Conservation (phyloP, 1,140 invertebrate species). For the Eriocheir sinensis region DNA sequence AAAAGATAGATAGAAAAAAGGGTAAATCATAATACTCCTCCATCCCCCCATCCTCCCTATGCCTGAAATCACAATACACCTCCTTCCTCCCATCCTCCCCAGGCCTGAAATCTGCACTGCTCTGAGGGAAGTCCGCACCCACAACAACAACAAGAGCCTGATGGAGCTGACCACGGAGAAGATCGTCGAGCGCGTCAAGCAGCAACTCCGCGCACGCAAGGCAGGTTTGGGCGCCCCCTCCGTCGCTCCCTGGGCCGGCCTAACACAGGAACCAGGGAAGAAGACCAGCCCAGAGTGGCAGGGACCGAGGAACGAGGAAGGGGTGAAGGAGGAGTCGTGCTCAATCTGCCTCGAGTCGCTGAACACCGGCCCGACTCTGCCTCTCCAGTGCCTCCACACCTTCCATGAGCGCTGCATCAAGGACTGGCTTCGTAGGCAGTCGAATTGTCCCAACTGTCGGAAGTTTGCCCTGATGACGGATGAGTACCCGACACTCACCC, state of each 20-base stretch:
- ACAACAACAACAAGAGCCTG: constrained; percentile 65
- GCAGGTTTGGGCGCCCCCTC: constrained; percentile 43
- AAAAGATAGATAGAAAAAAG: no score
- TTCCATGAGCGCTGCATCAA: constrained; percentile 72
- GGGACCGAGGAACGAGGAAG: constrained; percentile 52
- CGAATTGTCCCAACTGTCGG: constrained; percentile 72
- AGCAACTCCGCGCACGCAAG: constrained; percentile 24
- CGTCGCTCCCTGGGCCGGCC: constrained; percentile 60
- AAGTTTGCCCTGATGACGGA: constrained; percentile 71
- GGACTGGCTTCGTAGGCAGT: constrained; percentile 66
- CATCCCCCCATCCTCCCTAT: no score
- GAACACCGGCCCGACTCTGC: constrained; percentile 46
- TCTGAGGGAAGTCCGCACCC: constrained; percentile 51
- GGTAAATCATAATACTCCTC: no score
- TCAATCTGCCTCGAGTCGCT: constrained; percentile 68
- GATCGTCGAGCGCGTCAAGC: constrained; percentile 61
- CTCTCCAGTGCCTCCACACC: constrained; percentile 59
- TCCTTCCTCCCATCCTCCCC: constrained; percentile 5
- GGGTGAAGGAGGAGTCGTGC: constrained; percentile 59
- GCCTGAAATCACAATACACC: no score
- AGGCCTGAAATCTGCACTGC: constrained; percentile 69
- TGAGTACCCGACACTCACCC: constrained; percentile 65
- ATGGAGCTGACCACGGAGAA: constrained; percentile 56
- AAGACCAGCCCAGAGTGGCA: constrained; percentile 62
- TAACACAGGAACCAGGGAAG: constrained; percentile 37